Percentiles rank a stretch among this genome's conserved stretches.
Evolutionary conservation across 92 coral and sea anemone genomes (phyloP).

Genomic region (Porites cylindrica): DNA sequence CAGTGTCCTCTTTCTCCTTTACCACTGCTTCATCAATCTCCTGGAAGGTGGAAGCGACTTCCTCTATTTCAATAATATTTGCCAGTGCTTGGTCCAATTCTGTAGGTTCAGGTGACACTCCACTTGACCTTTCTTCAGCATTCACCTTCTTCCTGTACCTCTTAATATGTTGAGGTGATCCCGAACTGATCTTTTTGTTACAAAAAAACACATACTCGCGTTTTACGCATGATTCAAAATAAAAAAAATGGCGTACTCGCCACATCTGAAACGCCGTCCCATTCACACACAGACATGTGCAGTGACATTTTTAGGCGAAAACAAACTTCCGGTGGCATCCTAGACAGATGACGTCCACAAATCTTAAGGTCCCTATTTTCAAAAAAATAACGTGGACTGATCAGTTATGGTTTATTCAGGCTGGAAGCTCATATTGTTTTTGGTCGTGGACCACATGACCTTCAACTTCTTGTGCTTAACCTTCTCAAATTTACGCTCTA

Average conservation of each 20-base stretch:
- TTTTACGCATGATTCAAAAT: constrained; percentile 16
- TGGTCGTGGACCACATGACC: no score
- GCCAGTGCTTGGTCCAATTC: constrained; percentile 47
- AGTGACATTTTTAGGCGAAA: no score
- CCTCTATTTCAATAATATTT: constrained; percentile 47
- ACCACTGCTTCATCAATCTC: constrained; percentile 28
- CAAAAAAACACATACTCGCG: neutral
- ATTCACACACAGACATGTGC: constrained; percentile 8
- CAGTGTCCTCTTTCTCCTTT: constrained; percentile 57
- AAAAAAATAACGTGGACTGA: no score
- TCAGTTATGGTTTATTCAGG: no score
- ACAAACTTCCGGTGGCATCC: constrained; percentile 42
- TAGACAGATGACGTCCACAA: neutral
- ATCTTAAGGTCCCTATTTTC: no score
- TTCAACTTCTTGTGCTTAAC: no score
- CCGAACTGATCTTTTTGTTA: constrained; percentile 6
- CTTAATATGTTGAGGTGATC: constrained; percentile 10
- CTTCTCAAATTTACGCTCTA: no score
- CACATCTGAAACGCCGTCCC: constrained; percentile 47
- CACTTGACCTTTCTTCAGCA: constrained; percentile 2
- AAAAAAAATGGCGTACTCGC: constrained; percentile 35
- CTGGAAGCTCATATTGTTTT: no score
- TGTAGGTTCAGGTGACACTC: constrained; percentile 24
- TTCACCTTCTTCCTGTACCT: constrained; percentile 1
- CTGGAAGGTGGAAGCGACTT: constrained; percentile 37